These are phyloP conservation scores for Chelonia mydas DNA, from an alignment of 2,797 vertebrate genomes.

Conservation along the genomic window DNA sequence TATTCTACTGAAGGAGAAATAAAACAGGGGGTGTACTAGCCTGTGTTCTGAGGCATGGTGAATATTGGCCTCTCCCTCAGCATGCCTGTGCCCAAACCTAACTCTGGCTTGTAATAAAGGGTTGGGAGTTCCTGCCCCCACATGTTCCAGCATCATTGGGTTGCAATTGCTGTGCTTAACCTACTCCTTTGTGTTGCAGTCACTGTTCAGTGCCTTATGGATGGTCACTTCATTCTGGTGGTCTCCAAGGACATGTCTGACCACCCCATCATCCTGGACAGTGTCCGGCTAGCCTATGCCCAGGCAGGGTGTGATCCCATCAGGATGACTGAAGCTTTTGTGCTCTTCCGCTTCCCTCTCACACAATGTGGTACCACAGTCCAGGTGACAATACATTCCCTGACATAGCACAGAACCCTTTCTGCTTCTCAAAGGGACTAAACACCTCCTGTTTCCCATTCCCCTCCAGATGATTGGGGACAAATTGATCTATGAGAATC, in stretches of 20 bases:
- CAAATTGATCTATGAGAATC: constrained; percentile 75
- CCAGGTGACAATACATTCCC: constrained; percentile 45
- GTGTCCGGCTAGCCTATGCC: constrained; percentile 52
- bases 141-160: background rate
- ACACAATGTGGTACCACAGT: constrained; percentile 73
- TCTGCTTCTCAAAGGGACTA: background rate
- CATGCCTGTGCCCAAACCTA: background rate
- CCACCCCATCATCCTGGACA: constrained; percentile 65
- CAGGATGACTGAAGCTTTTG: constrained; percentile 30
- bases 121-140: background rate
- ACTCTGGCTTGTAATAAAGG: background rate
- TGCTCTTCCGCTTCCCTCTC: constrained; percentile 72
- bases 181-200: background rate
- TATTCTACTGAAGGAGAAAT: background rate
- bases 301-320: constrained; percentile 34
- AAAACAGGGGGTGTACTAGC: background rate
- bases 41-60: background rate
- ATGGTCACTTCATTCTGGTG: constrained; percentile 64
- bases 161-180: background rate
- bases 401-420: background rate
- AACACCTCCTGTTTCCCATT: background rate
- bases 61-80: background rate
- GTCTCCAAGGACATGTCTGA: constrained; percentile 51
- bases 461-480: constrained; percentile 42
- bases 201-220: constrained; percentile 73